Evolutionary conservation across 2,888 invertebrate species (phyloP).

Genomic region (Cantharis lateralis): DNA sequence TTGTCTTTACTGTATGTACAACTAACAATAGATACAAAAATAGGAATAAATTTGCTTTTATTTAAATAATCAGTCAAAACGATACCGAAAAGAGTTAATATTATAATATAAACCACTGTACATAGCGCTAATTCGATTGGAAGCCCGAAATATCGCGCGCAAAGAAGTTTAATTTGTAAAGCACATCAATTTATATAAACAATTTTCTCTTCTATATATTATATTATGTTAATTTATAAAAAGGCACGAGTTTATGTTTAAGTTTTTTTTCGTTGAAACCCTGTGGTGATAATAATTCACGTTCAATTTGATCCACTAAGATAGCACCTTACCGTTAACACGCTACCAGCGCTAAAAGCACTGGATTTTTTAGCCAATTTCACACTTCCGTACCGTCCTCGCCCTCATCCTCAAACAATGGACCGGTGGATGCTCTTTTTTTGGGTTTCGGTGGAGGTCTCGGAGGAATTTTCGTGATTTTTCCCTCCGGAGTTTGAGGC

Average conservation of each 20-base stretch:
- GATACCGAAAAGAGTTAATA: constrained; percentile 5
- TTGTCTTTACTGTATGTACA: neutral
- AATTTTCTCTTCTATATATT: neutral
- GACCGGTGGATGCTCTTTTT: constrained; percentile 74
- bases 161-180: constrained; percentile 22
- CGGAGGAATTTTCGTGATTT: constrained; percentile 72
- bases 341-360: constrained; percentile 49
- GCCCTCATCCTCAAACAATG: constrained; percentile 84
- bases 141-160: constrained; percentile 28
- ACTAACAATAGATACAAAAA: constrained; percentile 27
- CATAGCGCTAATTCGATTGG: constrained; percentile 20
- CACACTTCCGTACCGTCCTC: constrained; percentile 90
- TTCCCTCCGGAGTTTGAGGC: constrained; percentile 26
- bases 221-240: constrained; percentile 5
- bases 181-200: constrained; percentile 23
- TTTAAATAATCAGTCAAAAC: constrained; percentile 15
- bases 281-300: constrained; percentile 31
- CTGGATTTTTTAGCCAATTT: constrained; percentile 56
- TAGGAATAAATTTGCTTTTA: constrained; percentile 22
- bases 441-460: constrained; percentile 84
- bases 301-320: constrained; percentile 30
- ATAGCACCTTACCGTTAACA: constrained; percentile 38
- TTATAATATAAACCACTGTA: neutral
- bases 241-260: constrained; percentile 24
- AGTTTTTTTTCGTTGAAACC: constrained; percentile 32